Conservation (phyloP, 2,888 invertebrate species). For the Teleiodes luculella region DNA sequence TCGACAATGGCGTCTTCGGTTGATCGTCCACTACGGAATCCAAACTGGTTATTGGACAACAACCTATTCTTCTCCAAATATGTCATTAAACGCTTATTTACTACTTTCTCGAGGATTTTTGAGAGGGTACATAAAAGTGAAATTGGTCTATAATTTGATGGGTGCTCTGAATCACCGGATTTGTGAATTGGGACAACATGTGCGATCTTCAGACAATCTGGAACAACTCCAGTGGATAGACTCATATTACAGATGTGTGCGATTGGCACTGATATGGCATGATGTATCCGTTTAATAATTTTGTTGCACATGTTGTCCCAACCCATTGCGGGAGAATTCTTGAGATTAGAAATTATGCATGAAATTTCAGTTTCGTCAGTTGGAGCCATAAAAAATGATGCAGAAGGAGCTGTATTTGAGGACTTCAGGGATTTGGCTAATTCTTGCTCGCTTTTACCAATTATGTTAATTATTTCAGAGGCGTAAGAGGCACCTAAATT, state of each 20-base stretch:
- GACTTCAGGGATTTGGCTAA: background rate
- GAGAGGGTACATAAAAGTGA: background rate
- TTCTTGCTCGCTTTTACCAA: background rate
- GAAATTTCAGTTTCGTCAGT: background rate
- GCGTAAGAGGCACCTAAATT: background rate
- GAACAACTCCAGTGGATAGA: background rate
- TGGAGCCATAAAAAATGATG: background rate
- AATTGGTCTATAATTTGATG: background rate
- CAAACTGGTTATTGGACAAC: background rate
- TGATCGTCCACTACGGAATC: background rate
- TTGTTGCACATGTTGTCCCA: background rate
- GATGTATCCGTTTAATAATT: background rate
- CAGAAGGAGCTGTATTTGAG: background rate
- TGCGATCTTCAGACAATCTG: background rate
- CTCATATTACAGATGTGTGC: background rate
- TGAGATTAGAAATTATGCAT: background rate
- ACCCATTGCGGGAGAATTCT: background rate
- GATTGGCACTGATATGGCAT: background rate
- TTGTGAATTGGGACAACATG: too few species aligned
- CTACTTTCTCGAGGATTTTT: background rate
- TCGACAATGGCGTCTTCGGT: slow-evolving; percentile 7
- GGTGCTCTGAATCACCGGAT: too few species aligned
- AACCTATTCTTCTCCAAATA: background rate
- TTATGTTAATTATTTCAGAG: background rate
- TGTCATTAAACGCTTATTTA: background rate